Percentiles rank a stretch among this genome's conserved stretches.
These are phyloP conservation scores for Malurus alboscapulatus DNA, from an alignment of 2,113 vertebrate species.

Conservation along the genomic window DNA sequence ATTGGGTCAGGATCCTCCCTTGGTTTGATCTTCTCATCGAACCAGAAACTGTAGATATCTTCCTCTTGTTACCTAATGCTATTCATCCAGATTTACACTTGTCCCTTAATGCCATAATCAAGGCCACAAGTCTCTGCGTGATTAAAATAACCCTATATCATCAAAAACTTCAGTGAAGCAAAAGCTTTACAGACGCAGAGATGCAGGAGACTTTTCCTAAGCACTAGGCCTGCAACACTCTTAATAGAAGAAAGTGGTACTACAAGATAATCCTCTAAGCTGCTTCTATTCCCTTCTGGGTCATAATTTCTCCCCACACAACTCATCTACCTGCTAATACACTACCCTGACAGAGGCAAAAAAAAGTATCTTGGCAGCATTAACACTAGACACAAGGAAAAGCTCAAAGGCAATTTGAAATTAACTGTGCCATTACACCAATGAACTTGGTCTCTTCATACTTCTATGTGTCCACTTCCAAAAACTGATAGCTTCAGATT, in stretches of 20 bases:
- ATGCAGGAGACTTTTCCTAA: background rate
- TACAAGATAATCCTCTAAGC: background rate
- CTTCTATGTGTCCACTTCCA: accelerated
- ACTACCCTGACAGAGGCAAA: background rate
- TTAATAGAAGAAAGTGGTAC: background rate
- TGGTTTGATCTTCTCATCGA: background rate
- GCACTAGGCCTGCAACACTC: background rate
- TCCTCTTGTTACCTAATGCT: background rate
- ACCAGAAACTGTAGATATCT: background rate
- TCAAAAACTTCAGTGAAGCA: background rate
- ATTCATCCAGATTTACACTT: background rate
- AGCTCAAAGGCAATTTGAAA: background rate
- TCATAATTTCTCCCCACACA: background rate
- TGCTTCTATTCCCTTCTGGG: background rate
- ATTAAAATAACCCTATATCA: background rate
- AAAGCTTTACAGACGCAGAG: background rate
- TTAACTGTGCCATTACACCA: background rate
- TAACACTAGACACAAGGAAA: background rate
- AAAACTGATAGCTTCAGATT: background rate
- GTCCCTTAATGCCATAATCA: background rate
- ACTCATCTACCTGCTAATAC: background rate
- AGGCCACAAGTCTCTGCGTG: background rate
- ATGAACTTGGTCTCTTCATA: background rate
- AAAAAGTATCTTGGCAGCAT: background rate
- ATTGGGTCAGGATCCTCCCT: background rate